Conservation (phyloP, 2,888 invertebrate species). For the Catocala nupta region DNA sequence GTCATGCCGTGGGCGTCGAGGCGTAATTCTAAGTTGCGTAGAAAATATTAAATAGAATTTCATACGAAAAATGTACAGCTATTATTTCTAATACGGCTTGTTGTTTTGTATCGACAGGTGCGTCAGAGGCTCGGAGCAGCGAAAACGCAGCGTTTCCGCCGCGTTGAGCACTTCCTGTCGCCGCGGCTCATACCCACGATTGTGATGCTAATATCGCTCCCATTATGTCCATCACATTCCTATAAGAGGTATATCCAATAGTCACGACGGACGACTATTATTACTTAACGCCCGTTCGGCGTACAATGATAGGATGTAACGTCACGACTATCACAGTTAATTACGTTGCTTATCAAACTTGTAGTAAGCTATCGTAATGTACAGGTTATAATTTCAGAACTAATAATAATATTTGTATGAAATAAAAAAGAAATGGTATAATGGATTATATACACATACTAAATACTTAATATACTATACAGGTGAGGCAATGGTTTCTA, state of each 20-base stretch:
- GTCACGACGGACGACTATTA: slow-evolving; percentile 44
- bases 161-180: slow-evolving; percentile 48
- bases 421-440: too few relatives aligned
- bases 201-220: slow-evolving; percentile 71
- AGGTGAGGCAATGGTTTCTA: too few relatives aligned
- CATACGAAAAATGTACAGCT: slow-evolving; percentile 1
- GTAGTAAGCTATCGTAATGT: too few relatives aligned
- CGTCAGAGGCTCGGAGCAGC: slow-evolving; percentile 43
- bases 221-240: slow-evolving; percentile 63
- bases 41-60: slow-evolving; percentile 5
- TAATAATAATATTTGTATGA: too few relatives aligned
- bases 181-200: slow-evolving; percentile 45
- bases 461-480: too few relatives aligned
- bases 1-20: slow-evolving; percentile 4
- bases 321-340: slow-evolving; percentile 18
- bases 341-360: not conserved
- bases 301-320: slow-evolving; percentile 27
- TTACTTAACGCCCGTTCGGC: slow-evolving; percentile 42
- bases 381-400: too few relatives aligned
- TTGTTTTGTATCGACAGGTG: slow-evolving; percentile 40
- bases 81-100: slow-evolving; percentile 15
- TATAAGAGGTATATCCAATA: slow-evolving; percentile 42
- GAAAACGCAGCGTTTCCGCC: slow-evolving; percentile 52
- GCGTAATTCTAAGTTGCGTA: slow-evolving; percentile 1
- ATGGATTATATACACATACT: too few relatives aligned